Base-by-base conservation (phyloP, 1,140 invertebrate genomes). In the Drosophila kohkoa region DNA sequence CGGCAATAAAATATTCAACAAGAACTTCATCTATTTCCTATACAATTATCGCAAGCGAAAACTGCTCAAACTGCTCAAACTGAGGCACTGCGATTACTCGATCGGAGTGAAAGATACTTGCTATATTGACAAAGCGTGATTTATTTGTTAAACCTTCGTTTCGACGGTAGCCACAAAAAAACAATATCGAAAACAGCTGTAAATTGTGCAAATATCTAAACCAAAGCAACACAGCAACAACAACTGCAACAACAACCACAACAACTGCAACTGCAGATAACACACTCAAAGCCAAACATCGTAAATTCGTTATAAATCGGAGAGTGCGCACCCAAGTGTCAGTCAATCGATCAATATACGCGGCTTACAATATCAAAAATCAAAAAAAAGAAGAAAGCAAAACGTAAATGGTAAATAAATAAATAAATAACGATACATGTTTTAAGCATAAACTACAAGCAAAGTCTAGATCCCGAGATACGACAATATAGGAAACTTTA, bases 131-230 rank as follows among this genome's bases (percentile, higher is more conserved):
- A 69, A 74, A 83, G 70, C 85, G 85, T 88, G 85, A 88, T 88
- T 87, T 87, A 77, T 68, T 83, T 76, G 25, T 60, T 52, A 10
- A 15, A 5, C 16, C 32, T 10, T 6, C 4, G 13, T 13, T 25
- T 25, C 3, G 20, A 46, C 64, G 41, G 25, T 46, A 55, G 52
- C 54, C 1, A 45, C 52, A 48, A 32, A 32, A 32, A 25, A 48
- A 58, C 75, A 75, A 82, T 32, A 30, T 63, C 32, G 32, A 38
- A n/a, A 41, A 77, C 85, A 88, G 87, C 81, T 88, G 85, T 88
- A 88, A 88, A 88, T 89, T 89, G 85, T 88, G 85, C 85, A 88
- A 88, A 88, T 89, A 88, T 86, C 60, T 65, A 66, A 64, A 71
- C 72, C 49, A 63, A 59, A 73, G 32, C 41, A 58, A 72, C 49